These are phyloP conservation scores for Pomacea canaliculata DNA, from an alignment of 2,888 invertebrate species.

Conservation along the genomic window DNA sequence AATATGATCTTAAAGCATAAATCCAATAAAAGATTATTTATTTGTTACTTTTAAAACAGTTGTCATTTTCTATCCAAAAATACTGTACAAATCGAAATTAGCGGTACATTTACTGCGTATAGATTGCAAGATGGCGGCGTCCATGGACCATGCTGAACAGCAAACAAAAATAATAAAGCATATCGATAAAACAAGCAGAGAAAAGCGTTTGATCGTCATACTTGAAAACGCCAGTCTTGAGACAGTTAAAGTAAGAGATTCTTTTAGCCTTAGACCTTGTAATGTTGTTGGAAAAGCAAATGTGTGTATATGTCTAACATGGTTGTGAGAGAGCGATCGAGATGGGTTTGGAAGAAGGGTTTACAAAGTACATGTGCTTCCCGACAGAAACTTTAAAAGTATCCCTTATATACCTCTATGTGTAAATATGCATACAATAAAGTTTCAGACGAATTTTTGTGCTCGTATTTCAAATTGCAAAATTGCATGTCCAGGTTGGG, in stretches of 20 bases:
- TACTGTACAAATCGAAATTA: too few species aligned
- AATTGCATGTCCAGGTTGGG: slow-evolving; percentile 78
- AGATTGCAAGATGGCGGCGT: slow-evolving; percentile 29
- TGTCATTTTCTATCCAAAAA: too few species aligned
- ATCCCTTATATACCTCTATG: too few species aligned
- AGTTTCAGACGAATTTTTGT: too few species aligned
- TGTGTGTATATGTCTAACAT: background rate
- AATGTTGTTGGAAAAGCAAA: background rate
- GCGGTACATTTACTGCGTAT: background rate
- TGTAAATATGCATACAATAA: too few species aligned
- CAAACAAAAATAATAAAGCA: slow-evolving; percentile 65
- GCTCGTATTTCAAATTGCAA: background rate
- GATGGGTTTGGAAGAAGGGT: too few species aligned
- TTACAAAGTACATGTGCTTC: too few species aligned
- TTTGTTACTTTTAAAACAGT: too few species aligned
- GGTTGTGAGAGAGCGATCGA: too few species aligned
- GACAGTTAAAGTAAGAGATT: slow-evolving; percentile 85
- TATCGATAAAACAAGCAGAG: slow-evolving; percentile 84
- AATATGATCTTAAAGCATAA: background rate
- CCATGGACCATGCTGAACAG: slow-evolving; percentile 5
- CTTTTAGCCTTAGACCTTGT: background rate
- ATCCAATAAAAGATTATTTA: background rate
- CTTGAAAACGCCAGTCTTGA: slow-evolving; percentile 95
- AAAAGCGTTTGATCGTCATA: slow-evolving; percentile 91
- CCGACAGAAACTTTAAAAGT: too few species aligned